Conservation (phyloP, 92 coral and sea anemone genomes). For the Virgularia gustaviana region DNA sequence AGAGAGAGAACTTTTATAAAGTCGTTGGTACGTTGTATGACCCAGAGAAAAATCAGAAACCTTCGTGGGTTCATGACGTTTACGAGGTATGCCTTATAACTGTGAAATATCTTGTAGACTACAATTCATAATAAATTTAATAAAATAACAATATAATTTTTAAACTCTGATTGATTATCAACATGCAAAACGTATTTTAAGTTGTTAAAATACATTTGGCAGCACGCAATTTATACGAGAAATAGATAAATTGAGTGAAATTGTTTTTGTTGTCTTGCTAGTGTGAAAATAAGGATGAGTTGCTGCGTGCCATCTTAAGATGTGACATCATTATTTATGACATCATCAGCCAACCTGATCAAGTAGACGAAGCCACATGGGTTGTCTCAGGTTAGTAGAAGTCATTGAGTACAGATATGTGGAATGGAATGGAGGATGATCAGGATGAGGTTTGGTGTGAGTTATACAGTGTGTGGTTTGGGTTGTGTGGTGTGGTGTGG, state of each 20-base stretch:
- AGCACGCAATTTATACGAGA: no score
- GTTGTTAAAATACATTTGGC: no score
- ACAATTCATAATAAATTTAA: no score
- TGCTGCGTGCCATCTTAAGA: constrained; percentile 62
- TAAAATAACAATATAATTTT: no score
- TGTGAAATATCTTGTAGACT: not conserved
- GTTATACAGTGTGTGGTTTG: no score
- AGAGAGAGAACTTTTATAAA: constrained; percentile 78
- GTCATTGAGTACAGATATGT: not conserved
- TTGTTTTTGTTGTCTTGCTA: no score
- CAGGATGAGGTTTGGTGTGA: no score
- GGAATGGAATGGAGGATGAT: no score
- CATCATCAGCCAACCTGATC: constrained; percentile 87
- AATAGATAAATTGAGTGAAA: no score
- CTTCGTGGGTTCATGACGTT: constrained; percentile 83
- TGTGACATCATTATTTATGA: constrained; percentile 85
- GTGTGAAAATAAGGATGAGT: constrained; percentile 82
- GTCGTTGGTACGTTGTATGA: constrained; percentile 88
- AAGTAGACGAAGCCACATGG: constrained; percentile 98
- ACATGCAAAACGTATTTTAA: no score
- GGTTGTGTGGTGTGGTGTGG: no score
- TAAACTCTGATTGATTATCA: no score
- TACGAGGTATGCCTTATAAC: constrained; percentile 57
- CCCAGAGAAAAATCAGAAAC: constrained; percentile 68
- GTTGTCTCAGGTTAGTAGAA: constrained; percentile 78